A percentile compares a stretch with the other conserved stretches of the same genome.
Evolutionary conservation across 2,888 invertebrate species (phyloP).

Genomic region (Drosophila nr. medialis): DNA sequence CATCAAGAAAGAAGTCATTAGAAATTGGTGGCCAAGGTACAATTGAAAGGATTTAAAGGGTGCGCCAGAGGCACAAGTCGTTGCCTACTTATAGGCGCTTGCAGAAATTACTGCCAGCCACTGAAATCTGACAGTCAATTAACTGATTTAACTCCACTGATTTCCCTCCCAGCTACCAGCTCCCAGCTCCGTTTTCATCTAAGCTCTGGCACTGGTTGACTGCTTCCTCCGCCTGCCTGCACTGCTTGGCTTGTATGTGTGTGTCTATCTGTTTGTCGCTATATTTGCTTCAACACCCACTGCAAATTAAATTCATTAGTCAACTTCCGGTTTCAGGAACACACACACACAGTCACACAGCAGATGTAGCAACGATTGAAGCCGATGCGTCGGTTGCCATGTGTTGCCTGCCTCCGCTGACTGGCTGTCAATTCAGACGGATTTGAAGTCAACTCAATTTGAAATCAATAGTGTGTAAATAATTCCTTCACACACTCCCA

Average conservation of each 20-base stretch:
- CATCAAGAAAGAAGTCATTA: neutral
- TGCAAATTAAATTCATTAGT: slow-evolving; percentile 83
- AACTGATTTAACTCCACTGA: slow-evolving; percentile 48
- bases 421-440: slow-evolving; percentile 83
- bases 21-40: neutral
- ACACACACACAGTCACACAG: slow-evolving; percentile 13
- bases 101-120: slow-evolving; percentile 16
- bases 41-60: neutral
- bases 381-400: slow-evolving; percentile 58
- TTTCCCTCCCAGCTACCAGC: neutral
- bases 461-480: slow-evolving; percentile 85
- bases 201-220: slow-evolving; percentile 13
- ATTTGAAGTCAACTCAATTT: slow-evolving; percentile 85
- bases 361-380: slow-evolving; percentile 12
- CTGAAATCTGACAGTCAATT: slow-evolving; percentile 48
- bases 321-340: slow-evolving; percentile 76
- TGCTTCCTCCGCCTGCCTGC: slow-evolving; percentile 2
- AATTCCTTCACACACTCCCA: slow-evolving; percentile 78
- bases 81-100: slow-evolving; percentile 56
- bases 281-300: slow-evolving; percentile 81
- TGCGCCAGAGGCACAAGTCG: slow-evolving; percentile 18
- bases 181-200: slow-evolving; percentile 7
- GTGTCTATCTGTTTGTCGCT: slow-evolving; percentile 68
- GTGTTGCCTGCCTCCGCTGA: slow-evolving; percentile 58
- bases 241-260: neutral